Evolutionary conservation across 2,113 vertebrate genomes (phyloP), one percentile per base, ranked within the genome.

Genomic region (Mormyrus lacerda): DNA sequence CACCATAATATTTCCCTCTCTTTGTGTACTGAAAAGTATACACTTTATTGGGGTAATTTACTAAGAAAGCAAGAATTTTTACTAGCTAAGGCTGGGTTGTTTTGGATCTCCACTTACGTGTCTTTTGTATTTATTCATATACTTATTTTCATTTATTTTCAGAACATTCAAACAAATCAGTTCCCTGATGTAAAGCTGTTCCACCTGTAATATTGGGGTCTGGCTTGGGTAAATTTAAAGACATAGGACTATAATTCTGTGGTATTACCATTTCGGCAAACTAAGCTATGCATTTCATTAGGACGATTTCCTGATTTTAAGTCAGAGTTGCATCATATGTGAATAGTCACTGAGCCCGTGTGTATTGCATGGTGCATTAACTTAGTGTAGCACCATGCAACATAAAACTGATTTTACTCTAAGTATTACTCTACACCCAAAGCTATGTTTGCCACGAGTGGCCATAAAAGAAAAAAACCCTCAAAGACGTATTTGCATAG

Each of bases 301-400:
- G 44, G 44, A 47, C 39, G 2, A 84, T 84, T 84, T 84, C 82
- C 82, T 13, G 44, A 47, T 84, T 84, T 84, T 84, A 84, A 84
- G 82, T 84, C 82, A 84, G 82, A 84, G 82, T 84, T 84, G 82
- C 82, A 84, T 84, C 82, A 84, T 45, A 3, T n/a, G 82, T 84
- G 39, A 84, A 47, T 47, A 84, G 44, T 84, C 44, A 84, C 24
- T 47, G 44, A 84, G 44, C 82, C 82, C 8, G 45, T 47, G 42
- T 45, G 39, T n/a, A 47, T 84, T 84, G 82, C 39, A 45, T 45
- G 82, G 19, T 47, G 82, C 24, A 47, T 84, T 84, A 84, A 47
- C 39, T 5, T 24, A 84, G 21, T 47, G 42, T 42, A 47, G 44
- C 42, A 24, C 42, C 9, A 47, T 84, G 44, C 82, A 84, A 47